phyloP scores from a whole-genome alignment of 2,888 invertebrate species.

The Drosophila peninsularis region DNA sequence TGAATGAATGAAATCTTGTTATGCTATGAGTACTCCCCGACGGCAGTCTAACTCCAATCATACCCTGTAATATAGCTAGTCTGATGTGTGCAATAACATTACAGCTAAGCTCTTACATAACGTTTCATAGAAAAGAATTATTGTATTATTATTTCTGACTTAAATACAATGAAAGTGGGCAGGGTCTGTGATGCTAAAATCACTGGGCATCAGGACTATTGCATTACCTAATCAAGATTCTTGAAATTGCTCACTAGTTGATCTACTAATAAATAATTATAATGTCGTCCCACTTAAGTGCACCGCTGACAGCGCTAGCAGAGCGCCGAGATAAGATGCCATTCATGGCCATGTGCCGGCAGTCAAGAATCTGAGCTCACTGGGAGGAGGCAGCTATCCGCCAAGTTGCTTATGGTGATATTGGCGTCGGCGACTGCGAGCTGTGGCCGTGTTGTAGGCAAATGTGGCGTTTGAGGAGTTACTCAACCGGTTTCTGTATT shows the following conservation, averaged over 20 bases:
- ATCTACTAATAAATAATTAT: slow-evolving; percentile 64
- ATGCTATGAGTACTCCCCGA: not conserved
- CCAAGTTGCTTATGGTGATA: slow-evolving; percentile 5
- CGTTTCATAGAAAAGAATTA: no score
- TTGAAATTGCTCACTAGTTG: slow-evolving; percentile 56
- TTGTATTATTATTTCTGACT: no score
- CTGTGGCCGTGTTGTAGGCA: slow-evolving; percentile 22
- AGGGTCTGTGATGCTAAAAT: no score
- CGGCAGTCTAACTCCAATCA: not conserved
- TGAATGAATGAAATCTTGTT: slow-evolving; percentile 21
- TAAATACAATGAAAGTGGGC: not conserved
- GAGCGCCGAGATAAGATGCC: slow-evolving; percentile 64
- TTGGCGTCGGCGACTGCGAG: slow-evolving; percentile 54
- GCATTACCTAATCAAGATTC: slow-evolving; percentile 52
- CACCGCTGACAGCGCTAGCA: slow-evolving; percentile 26
- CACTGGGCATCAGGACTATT: not conserved
- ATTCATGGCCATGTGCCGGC: slow-evolving; percentile 62
- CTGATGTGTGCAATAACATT: no score
- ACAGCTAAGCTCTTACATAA: no score
- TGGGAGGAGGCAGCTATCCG: slow-evolving; percentile 25
- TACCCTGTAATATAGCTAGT: slow-evolving; percentile 20
- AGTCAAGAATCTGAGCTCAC: slow-evolving; percentile 45
- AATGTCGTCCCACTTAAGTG: slow-evolving; percentile 50
- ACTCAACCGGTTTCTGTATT: slow-evolving; percentile 52
- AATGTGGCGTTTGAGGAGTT: slow-evolving; percentile 36